phyloP scores from a whole-genome alignment of 2,888 invertebrate species.

The Eupelmus urozonus region DNA sequence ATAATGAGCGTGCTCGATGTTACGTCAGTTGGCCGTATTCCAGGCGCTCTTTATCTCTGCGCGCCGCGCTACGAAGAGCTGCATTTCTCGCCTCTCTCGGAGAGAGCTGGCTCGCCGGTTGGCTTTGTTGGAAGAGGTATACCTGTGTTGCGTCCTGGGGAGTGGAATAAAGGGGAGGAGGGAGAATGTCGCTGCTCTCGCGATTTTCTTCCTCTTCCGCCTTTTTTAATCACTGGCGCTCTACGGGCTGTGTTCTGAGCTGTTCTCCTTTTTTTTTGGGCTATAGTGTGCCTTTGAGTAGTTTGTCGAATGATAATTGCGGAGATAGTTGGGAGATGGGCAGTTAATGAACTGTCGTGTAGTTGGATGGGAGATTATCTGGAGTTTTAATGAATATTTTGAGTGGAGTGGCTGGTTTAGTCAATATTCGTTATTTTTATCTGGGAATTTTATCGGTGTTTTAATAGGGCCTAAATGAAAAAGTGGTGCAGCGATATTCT shows the following conservation, averaged over 20 bases:
- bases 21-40: conserved; percentile 72
- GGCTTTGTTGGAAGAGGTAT: no score
- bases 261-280: neutral
- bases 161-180: no score
- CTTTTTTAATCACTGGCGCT: conserved; percentile 15
- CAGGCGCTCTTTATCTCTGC: conserved; percentile 60
- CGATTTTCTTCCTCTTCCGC: neutral
- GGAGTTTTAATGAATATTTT: no score
- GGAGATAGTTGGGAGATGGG: neutral
- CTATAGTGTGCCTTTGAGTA: no score
- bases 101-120: no score
- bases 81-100: neutral
- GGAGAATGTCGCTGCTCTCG: neutral
- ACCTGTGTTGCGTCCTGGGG: no score
- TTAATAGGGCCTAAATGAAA: no score
- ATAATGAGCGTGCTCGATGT: conserved; percentile 72
- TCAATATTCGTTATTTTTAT: no score
- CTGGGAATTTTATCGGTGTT: no score
- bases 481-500: no score
- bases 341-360: neutral
- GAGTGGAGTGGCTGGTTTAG: no score
- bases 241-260: neutral
- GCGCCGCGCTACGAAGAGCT: neutral
- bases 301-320: conserved; percentile 14
- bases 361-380: neutral